phyloP scores from a whole-genome alignment of 1,140 invertebrate species.

The Physella acuta region DNA sequence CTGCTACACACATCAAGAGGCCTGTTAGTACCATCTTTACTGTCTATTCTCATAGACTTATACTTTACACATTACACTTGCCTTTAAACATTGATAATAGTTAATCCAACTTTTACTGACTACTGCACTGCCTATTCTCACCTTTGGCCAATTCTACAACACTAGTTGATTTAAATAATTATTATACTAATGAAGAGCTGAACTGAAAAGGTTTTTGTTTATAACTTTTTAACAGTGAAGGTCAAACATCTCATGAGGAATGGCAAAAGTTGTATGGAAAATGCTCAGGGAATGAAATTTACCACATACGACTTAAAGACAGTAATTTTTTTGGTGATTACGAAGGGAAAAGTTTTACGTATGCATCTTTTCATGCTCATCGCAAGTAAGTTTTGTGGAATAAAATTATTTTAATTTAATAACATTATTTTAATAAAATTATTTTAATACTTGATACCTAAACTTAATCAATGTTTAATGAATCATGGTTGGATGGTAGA shows the following conservation, averaged over 20 bases:
- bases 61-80: constrained; percentile 9
- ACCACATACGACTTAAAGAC: constrained; percentile 92
- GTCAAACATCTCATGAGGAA: constrained; percentile 92
- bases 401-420: too few species aligned
- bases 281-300: constrained; percentile 98
- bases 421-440: neutral
- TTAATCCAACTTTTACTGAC: neutral
- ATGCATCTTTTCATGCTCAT: constrained; percentile 97
- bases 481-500: too few species aligned
- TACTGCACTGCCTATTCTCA: too few species aligned
- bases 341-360: constrained; percentile 97
- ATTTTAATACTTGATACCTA: too few species aligned
- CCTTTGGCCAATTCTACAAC: too few species aligned
- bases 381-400: constrained; percentile 77
- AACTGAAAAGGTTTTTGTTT: too few species aligned
- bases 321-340: constrained; percentile 97
- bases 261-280: constrained; percentile 96
- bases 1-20: constrained; percentile 18
- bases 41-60: neutral
- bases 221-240: constrained; percentile 73
- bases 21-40: constrained; percentile 14
- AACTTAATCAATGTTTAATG: too few species aligned
- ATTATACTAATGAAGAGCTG: too few species aligned
- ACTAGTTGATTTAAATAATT: too few species aligned
- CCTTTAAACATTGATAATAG: constrained; percentile 11